Evolutionary conservation across 2,113 vertebrate species (phyloP).

Genomic region (Martes martes): DNA sequence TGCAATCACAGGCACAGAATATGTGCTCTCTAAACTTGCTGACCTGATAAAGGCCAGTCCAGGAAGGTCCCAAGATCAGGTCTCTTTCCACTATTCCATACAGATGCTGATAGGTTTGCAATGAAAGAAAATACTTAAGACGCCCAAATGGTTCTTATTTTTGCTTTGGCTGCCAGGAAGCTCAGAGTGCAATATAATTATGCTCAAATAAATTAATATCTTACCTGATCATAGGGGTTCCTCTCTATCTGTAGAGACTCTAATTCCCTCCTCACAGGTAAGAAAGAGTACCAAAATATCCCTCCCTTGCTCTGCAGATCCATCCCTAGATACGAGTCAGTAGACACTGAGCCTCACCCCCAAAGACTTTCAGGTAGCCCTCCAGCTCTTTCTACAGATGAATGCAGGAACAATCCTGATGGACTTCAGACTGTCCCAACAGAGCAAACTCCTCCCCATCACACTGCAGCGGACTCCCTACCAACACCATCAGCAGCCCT

Average conservation of each 20-base stretch:
- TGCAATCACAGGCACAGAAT: background rate
- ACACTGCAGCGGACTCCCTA: background rate
- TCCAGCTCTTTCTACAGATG: background rate
- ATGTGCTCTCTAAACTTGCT: background rate
- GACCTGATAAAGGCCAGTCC: background rate
- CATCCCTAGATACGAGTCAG: background rate
- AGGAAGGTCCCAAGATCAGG: background rate
- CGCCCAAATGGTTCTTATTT: background rate
- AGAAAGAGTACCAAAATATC: background rate
- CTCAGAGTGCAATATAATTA: background rate
- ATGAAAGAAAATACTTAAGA: background rate
- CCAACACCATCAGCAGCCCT: background rate
- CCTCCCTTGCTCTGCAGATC: background rate
- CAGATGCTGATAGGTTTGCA: background rate
- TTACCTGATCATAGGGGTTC: background rate
- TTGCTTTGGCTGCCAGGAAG: constrained; percentile 12
- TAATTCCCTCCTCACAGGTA: background rate
- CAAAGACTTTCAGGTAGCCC: background rate
- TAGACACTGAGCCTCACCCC: background rate
- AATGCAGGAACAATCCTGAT: background rate
- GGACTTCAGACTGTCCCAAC: background rate
- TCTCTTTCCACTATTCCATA: background rate
- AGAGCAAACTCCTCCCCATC: background rate
- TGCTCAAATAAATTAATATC: background rate
- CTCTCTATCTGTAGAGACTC: background rate